A percentile compares a stretch with the other conserved stretches of the same genome.
Conservation (phyloP, 1,140 invertebrate genomes). For the Tyrophagus putrescentiae region DNA sequence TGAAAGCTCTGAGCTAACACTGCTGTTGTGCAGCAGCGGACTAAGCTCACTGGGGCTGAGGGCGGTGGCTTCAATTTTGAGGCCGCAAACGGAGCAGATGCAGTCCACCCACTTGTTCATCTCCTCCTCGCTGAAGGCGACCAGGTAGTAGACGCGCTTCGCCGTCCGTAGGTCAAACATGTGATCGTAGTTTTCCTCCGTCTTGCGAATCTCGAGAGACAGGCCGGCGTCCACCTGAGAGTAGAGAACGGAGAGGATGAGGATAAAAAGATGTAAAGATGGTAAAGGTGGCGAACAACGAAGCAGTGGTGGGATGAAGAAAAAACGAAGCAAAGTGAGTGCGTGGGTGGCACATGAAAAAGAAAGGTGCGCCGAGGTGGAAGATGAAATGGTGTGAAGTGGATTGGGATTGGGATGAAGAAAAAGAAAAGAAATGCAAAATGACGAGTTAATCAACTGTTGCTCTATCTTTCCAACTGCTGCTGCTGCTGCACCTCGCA, state of each 20-base stretch:
- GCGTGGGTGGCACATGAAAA: neutral
- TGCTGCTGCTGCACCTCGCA: no score
- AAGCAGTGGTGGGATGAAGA: neutral
- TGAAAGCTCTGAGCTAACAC: no score
- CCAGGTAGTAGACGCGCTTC: constrained; percentile 73
- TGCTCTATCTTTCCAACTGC: no score
- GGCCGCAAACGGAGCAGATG: constrained; percentile 76
- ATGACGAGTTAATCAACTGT: constrained; percentile 2
- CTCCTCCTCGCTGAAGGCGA: constrained; percentile 70
- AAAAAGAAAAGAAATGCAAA: neutral
- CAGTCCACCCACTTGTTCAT: constrained; percentile 91
- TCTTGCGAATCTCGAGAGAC: constrained; percentile 57
- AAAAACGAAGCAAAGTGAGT: constrained; percentile 3
- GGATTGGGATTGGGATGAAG: neutral
- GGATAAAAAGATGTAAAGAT: constrained; percentile 13
- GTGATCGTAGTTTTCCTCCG: constrained; percentile 62
- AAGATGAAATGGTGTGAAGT: neutral
- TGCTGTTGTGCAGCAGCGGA: no score
- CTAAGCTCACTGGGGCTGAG: no score
- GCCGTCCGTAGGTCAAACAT: constrained; percentile 80
- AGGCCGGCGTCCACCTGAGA: constrained; percentile 64
- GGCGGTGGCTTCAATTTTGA: constrained; percentile 57
- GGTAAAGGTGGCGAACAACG: constrained; percentile 20
- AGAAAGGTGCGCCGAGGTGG: neutral
- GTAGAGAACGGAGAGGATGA: neutral